Evolutionary conservation across 2,113 vertebrate genomes (phyloP), one percentile per base, ranked within the genome.

Genomic region (Crotalus tigris): DNA sequence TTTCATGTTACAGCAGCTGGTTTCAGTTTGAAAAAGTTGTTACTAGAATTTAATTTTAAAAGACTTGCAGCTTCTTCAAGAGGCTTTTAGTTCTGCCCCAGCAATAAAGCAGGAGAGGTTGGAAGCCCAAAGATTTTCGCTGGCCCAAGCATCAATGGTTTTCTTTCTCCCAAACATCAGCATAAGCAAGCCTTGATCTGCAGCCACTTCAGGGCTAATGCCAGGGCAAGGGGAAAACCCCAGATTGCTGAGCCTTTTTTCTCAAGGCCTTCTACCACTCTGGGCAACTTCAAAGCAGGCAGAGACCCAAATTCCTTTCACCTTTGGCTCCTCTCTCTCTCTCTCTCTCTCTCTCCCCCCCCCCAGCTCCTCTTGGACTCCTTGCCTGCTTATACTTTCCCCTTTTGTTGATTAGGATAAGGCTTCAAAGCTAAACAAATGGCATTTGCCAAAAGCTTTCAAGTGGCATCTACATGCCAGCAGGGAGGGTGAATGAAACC

Each of bases 381-480:
- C 93, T 94, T 58, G 92, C 96, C 95, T 94, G 95, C 95, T 95
- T 97, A 96, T 95, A 97, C 44, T 94, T 96, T 87, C 95, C 97
- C 97, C 97, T 97, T 98, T 98, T 98, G 98, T 98, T 98, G 98
- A 97, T 97, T 97, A 96, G 97, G 96, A 95, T 97, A 96, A 97
- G 97, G 92, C 92, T 96, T 96, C 97, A 97, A 97, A 97, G 97
- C 96, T 97, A 97, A 98, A 96, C 98, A 98, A 98, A 98, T 98
- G 98, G 97, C 96, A 96, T 94, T 88, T 97, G 96, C 96, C 96
- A 96, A 97, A 96, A 96, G 92, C 97, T 98, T 98, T 96, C 96
- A 97, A 97, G 92, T 95, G 92, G 93, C 93, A 98, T 98, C 98
- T 97, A 97, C 97, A 98, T 98, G 95, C 97, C 97, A 97, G 95